Conservation (phyloP, 1,140 invertebrate genomes). For the Caenorhabditis elegans region WBcel235 BX284604.4:8200001-8200500, state of each 20-base stretch:
- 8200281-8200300: neutral
- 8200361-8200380: neutral
- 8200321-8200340: neutral
- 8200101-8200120: too few species aligned
- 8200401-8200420: neutral
- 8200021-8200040: too few species aligned
- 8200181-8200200: too few species aligned
- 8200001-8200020: too few species aligned
- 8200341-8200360: neutral
- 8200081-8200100: too few species aligned
- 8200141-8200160: too few species aligned
- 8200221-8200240: neutral
- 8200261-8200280: neutral
- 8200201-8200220: too few species aligned
- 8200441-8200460: neutral
- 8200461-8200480: constrained; percentile 18
- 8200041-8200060: too few species aligned
- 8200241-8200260: constrained; percentile 10
- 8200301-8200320: neutral
- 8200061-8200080: too few species aligned
- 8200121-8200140: too few species aligned
- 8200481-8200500: neutral
- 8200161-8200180: too few species aligned
- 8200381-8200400: neutral
- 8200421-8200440: neutral